These are phyloP conservation scores for Phrynocephalus versicolor DNA, from an alignment of 2,113 vertebrate genomes.

Conservation along the genomic window DNA sequence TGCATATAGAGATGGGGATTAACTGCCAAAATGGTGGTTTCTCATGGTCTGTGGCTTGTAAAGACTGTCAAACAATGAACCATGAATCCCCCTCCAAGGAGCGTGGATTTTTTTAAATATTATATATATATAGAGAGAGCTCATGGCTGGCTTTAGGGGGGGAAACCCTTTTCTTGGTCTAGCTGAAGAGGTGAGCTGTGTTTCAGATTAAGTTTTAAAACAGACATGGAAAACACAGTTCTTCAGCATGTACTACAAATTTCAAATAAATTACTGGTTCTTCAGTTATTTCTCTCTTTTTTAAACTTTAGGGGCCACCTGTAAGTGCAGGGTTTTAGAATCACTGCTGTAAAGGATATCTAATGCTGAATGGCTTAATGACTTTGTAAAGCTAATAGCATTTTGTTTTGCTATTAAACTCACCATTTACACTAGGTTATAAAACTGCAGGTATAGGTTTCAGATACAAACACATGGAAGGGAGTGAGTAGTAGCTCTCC, in stretches of 20 bases:
- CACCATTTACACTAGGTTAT: background rate
- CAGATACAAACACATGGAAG: background rate
- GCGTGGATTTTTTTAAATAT: no score
- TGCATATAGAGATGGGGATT: no score
- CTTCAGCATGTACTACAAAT: background rate
- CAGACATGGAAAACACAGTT: background rate
- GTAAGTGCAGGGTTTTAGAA: background rate
- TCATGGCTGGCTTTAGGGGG: no score
- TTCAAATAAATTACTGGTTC: background rate
- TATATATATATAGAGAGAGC: no score
- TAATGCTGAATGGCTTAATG: background rate
- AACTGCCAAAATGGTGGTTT: no score
- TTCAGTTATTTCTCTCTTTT: background rate
- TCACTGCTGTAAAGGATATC: background rate
- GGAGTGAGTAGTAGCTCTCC: background rate
- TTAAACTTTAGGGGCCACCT: background rate
- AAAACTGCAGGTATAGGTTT: background rate
- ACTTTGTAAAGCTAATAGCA: background rate
- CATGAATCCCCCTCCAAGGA: no score
- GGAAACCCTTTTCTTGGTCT: no score
- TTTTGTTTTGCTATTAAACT: constrained; percentile 15
- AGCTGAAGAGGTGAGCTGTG: background rate
- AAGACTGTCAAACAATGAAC: no score
- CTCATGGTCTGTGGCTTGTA: no score
- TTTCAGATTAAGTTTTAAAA: background rate